A percentile compares a stretch with the other conserved stretches of the same genome.
Evolutionary conservation across 2,113 vertebrate genomes (phyloP).

Genomic region (Pterophyllum scalare): DNA sequence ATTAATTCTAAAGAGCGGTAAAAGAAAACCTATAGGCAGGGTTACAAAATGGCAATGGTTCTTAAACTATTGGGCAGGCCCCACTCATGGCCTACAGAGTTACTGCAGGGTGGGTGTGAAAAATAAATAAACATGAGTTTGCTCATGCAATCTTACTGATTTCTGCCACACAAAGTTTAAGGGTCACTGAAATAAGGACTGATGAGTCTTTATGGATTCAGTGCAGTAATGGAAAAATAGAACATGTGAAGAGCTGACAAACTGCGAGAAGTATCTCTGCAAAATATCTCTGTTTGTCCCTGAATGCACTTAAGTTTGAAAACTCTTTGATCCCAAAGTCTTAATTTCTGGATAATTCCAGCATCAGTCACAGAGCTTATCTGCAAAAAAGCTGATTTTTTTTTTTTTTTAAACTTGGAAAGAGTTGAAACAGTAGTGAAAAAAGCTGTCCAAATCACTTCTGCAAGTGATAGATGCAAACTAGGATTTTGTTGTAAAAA

Average conservation of each 20-base stretch:
- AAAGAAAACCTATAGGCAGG: not conserved
- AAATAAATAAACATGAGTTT: not conserved
- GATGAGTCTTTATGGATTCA: not conserved
- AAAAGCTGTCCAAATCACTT: conserved; percentile 16
- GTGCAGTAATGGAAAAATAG: not conserved
- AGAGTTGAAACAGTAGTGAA: conserved; percentile 34
- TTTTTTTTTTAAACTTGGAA: conserved; percentile 41
- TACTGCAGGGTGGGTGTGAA: not conserved
- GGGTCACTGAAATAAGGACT: not conserved
- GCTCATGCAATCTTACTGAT: not conserved
- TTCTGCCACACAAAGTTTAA: not conserved
- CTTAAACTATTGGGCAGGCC: not conserved
- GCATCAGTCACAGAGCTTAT: not conserved
- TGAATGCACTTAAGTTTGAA: not conserved
- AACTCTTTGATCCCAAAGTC: conserved; percentile 25
- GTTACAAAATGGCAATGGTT: not conserved
- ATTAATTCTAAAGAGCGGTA: not conserved
- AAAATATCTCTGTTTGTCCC: not conserved
- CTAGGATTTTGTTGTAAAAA: conserved; percentile 9
- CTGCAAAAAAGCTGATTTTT: conserved; percentile 16
- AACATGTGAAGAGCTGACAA: not conserved
- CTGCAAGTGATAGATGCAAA: not conserved
- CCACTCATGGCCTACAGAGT: not conserved
- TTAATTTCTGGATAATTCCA: conserved; percentile 10
- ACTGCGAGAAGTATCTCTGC: not conserved